Evolutionary conservation across 2,113 vertebrate genomes (phyloP), one percentile per base, ranked within the genome.

Genomic region (Leptosomus discolor): DNA sequence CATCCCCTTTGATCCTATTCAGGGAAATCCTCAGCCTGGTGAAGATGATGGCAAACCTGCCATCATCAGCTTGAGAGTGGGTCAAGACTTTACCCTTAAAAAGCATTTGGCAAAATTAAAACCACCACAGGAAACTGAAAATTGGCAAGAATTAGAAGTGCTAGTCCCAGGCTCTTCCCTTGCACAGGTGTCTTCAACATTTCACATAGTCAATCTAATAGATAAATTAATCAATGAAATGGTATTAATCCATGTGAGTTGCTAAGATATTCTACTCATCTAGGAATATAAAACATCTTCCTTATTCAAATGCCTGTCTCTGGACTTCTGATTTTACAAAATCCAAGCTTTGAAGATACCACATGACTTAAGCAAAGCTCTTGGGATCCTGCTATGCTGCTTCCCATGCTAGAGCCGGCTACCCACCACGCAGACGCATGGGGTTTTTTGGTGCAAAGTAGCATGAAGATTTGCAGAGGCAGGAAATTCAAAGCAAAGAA

Each of bases 121-220:
- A 58, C 23, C 45, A 70, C 27, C 24, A 57, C 0, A 1, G 17
- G 32, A 27, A 79, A n/a, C 21, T 51, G 32, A 88, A 90, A 88
- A 70, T 3, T 1, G 3, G 15, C 26, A 48, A 58, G 8, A 93
- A 71, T 29, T 36, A 58, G 30, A 85, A 79, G 29, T 0, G 0
- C 29, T 56, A 27, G 34, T 37, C 20, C 27, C 11, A 54, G 26
- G 32, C 5, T 74, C 46, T 60, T 57, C 13, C 12, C 37, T 50
- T 43, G 14, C 2, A 3, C 5, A 67, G 13, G 14, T 41, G 22
- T 54, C 43, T 88, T 83, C 74, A 71, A 64, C 26, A 58, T 8
- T 39, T 61, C 48, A 50, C 0, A 0, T 3, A 39, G 14, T 56
- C 45, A 64, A 48, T 36, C 39, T 39, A 51, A 27, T 0, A 70